These are phyloP conservation scores for Cassiopea xamachana DNA, from an alignment of 30 jellyfish, hydroid and myxozoan species.

Conservation along the genomic window DNA sequence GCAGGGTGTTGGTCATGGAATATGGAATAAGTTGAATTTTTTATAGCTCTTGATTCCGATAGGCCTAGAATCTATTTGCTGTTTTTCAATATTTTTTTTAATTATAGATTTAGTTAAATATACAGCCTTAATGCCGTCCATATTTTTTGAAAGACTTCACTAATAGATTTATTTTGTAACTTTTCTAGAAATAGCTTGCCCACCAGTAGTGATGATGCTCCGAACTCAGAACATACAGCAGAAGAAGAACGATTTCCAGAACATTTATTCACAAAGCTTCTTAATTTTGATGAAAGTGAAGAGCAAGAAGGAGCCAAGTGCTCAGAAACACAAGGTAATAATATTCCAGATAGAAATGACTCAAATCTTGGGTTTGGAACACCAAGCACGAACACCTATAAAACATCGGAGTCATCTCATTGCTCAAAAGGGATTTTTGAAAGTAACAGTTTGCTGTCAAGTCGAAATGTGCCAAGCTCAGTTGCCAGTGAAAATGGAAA, in stretches of 20 bases:
- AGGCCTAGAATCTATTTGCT: no score
- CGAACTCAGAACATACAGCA: constrained; percentile 6
- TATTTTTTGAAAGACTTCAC: no score
- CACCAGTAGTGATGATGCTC: constrained; percentile 38
- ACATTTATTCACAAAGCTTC: constrained; percentile 57
- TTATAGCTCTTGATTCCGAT: no score
- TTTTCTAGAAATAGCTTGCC: constrained; percentile 38
- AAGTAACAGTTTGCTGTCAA: constrained; percentile 39
- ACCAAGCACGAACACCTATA: constrained; percentile 66
- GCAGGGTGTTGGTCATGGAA: no score
- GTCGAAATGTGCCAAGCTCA: constrained; percentile 55
- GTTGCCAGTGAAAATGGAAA: constrained; percentile 50
- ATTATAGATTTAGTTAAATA: no score
- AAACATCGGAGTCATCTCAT: constrained; percentile 69
- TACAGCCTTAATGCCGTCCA: no score
- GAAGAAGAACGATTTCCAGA: constrained; percentile 71
- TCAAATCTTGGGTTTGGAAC: constrained; percentile 42
- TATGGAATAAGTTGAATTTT: no score
- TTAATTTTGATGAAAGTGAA: constrained; percentile 63
- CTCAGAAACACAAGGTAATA: neutral
- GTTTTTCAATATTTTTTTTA: no score
- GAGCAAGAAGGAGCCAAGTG: constrained; percentile 41
- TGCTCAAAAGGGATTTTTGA: constrained; percentile 36
- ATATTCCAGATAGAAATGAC: constrained; percentile 23
- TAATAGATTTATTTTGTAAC: no score